Evolutionary conservation across 2,888 invertebrate genomes (phyloP), one percentile per base, ranked within the genome.

Genomic region (Netelia inedita): DNA sequence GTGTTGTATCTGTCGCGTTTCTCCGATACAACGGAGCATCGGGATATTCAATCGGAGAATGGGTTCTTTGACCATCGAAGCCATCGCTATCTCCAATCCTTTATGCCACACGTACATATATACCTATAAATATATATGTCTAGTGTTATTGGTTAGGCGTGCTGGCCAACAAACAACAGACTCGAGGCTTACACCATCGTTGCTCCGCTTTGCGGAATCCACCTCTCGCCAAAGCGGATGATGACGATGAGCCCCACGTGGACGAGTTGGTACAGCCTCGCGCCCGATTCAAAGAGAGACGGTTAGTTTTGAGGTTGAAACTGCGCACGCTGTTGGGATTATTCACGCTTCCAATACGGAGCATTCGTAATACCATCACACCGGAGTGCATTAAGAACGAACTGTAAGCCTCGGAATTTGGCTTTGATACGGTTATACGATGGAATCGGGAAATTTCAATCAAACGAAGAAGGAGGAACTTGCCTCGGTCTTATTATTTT

Each of bases 41-140:
- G 21, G 79, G 66, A 84, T 76, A 68, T 76, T 76, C 85, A 85
- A 85, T 85, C 72, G 72, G 79, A 63, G 79, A 72, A 85, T 76
- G 75, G 79, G 72, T 76, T 85, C 85, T 85, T 85, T 85, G 85
- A 85, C 71, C 71, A 55, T 72, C 59, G 57, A 65, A 23, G 61
- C 65, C 65, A 65, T 53, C 65, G n/a, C 63, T 9, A 74, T 68
- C 50, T 73, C 59, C 71, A 41, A n/a, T 68, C 72, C 63, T 63
- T 71, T 65, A 55, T 65, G 2, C 28, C 11, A 23, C 43, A 23
- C 16, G 19, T 59, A 59, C 21, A 19, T 8, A 19, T 35, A 46
- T 23, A 46, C 19, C n/a, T 10, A 35, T 63, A 78, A 63, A 69
- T 16, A 68, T 76, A 61, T 35, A 65, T 10, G 19, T 41, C 6